These are phyloP conservation scores for Tragelaphus oryx DNA, from an alignment of 2,797 vertebrate species.

Conservation along the genomic window DNA sequence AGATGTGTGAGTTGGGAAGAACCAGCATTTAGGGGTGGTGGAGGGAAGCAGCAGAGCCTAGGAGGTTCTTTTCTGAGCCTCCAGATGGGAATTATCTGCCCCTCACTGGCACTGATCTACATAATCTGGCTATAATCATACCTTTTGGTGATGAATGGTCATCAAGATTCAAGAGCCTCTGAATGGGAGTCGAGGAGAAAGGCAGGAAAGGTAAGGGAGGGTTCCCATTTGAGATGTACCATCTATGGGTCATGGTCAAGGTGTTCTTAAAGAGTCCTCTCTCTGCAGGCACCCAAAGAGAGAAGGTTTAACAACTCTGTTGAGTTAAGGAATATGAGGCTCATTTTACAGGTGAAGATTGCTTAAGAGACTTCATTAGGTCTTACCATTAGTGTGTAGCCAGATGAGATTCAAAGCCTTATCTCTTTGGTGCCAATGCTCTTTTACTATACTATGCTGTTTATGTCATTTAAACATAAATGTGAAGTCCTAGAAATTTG, in stretches of 20 bases:
- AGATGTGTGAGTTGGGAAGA: background rate
- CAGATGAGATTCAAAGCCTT: background rate
- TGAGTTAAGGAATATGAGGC: background rate
- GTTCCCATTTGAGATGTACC: background rate
- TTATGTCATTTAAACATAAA: background rate
- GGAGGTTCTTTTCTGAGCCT: background rate
- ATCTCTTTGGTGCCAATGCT: background rate
- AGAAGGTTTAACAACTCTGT: rapidly evolving
- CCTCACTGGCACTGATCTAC: background rate
- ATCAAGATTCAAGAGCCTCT: background rate
- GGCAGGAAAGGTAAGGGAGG: background rate
- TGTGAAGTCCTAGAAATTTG: background rate
- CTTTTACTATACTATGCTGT: background rate
- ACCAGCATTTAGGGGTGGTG: background rate
- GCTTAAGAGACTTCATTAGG: background rate
- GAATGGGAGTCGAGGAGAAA: background rate
- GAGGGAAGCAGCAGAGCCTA: background rate
- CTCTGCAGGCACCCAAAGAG: background rate
- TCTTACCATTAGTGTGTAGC: background rate
- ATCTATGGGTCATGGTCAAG: background rate
- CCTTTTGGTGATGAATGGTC: background rate
- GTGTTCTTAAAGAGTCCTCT: background rate
- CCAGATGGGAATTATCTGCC: background rate
- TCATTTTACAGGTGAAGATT: background rate
- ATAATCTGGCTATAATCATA: background rate